phyloP scores from a whole-genome alignment of 1,140 invertebrate genomes.

The Zaprionus nigranus region DNA sequence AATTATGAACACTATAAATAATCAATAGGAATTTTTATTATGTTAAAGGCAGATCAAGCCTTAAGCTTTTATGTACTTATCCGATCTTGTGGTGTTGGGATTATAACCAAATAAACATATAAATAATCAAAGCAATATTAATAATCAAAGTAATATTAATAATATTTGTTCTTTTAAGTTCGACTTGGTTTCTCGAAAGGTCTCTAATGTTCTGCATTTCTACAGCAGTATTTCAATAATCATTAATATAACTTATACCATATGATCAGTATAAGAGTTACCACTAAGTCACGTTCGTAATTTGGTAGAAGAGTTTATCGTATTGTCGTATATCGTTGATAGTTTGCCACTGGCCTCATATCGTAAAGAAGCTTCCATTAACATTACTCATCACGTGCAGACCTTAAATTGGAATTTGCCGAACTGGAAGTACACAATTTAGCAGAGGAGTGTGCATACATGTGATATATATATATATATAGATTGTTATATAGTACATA shows the following conservation, averaged over 20 bases:
- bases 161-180: no score
- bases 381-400: not conserved
- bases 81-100: not conserved
- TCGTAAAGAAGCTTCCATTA: not conserved
- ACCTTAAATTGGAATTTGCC: not conserved
- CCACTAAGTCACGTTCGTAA: not conserved
- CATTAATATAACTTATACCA: no score
- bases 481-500: not conserved
- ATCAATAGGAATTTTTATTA: no score
- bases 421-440: slow-evolving; percentile 1
- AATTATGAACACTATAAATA: no score
- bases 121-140: not conserved
- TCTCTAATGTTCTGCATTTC: no score
- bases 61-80: not conserved
- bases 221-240: no score
- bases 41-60: not conserved
- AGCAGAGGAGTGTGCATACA: not conserved
- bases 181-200: no score
- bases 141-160: no score
- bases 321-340: not conserved
- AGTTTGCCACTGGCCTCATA: not conserved
- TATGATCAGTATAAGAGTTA: not conserved
- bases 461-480: not conserved
- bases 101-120: not conserved
- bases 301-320: not conserved